Evolutionary conservation across 2,888 invertebrate species (phyloP).

Genomic region (Campopleginae sp.): DNA sequence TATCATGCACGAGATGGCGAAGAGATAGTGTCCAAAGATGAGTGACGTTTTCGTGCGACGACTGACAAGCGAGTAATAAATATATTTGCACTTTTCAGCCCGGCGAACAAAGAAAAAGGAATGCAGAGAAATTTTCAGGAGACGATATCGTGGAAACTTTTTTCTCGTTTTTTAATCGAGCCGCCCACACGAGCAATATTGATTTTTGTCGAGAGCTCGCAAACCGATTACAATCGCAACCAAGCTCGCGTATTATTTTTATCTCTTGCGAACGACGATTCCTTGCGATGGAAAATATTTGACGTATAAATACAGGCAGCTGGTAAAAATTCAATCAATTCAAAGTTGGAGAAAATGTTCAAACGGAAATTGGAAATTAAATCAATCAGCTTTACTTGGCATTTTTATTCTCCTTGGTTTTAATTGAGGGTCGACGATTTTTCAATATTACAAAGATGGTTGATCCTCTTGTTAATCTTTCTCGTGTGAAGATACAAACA

Average conservation of each 20-base stretch:
- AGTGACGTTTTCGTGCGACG: slow-evolving; percentile 46
- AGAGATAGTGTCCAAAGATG: slow-evolving; percentile 54
- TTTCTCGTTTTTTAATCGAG: neutral
- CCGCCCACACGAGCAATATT: slow-evolving; percentile 49
- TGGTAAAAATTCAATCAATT: neutral
- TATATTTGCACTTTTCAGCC: slow-evolving; percentile 25
- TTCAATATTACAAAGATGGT: neutral
- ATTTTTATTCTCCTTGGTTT: neutral
- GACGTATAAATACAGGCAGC: neutral
- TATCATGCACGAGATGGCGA: slow-evolving; percentile 41
- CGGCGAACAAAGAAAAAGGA: neutral
- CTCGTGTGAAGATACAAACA: neutral
- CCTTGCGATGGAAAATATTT: neutral
- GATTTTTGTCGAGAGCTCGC: slow-evolving; percentile 20
- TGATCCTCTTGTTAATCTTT: neutral
- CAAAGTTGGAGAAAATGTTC: neutral
- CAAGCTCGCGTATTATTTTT: slow-evolving; percentile 1
- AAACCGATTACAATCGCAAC: slow-evolving; percentile 10
- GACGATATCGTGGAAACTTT: neutral
- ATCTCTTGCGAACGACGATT: neutral
- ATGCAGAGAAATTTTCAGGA: neutral
- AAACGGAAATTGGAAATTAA: neutral
- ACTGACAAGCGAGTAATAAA: slow-evolving; percentile 51
- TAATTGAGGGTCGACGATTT: neutral
- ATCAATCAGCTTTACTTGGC: neutral